phyloP scores from a whole-genome alignment of 2,113 vertebrate genomes.

The Rafetus swinhoei region DNA sequence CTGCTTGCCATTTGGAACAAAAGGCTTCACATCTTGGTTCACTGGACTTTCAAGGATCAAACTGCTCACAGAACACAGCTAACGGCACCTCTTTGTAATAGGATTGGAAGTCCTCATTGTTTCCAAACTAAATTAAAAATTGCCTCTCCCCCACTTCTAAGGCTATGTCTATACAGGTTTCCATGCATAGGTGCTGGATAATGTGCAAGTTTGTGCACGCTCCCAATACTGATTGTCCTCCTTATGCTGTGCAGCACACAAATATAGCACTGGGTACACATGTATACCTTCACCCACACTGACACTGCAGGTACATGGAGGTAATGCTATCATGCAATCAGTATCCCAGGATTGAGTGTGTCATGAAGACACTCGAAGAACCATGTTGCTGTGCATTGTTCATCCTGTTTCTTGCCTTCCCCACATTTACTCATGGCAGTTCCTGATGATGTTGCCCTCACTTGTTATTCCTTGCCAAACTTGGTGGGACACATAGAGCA shows the following conservation, averaged over 20 bases:
- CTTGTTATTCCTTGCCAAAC: background rate
- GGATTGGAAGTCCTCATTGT: constrained; percentile 23
- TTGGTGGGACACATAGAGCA: background rate
- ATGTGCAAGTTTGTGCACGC: background rate
- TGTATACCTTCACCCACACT: background rate
- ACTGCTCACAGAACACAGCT: background rate
- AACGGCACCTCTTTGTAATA: background rate
- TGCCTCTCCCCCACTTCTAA: constrained; percentile 25
- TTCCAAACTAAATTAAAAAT: constrained; percentile 31
- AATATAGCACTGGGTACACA: background rate
- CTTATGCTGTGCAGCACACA: background rate
- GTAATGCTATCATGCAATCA: background rate
- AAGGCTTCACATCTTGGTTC: background rate
- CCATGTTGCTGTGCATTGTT: background rate
- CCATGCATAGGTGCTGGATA: background rate
- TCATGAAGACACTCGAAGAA: background rate
- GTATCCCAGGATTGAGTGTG: background rate
- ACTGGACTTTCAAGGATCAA: background rate
- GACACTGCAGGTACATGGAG: too few relatives aligned
- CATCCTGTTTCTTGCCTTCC: background rate
- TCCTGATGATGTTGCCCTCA: background rate
- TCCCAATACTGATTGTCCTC: background rate
- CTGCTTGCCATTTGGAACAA: background rate
- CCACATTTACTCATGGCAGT: background rate
- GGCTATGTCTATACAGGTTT: background rate